phyloP scores from a whole-genome alignment of 2,113 vertebrate genomes.

The Cynocephalus volans region DNA sequence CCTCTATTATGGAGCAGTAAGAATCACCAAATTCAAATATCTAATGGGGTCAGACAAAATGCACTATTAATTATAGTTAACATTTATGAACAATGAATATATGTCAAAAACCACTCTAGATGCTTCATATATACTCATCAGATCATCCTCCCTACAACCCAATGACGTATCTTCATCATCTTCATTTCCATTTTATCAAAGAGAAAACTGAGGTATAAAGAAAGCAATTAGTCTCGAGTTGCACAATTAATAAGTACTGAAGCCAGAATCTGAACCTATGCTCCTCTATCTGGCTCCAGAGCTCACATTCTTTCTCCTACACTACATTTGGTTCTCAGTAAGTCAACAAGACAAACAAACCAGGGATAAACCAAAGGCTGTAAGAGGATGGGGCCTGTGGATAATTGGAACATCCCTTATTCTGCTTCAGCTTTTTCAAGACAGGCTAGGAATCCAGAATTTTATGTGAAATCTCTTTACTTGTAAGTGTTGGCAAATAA shows the following conservation, averaged over 20 bases:
- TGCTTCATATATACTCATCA: not conserved
- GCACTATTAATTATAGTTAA: not conserved
- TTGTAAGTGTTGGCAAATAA: constrained; percentile 43
- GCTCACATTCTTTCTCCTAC: not conserved
- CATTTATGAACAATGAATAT: not conserved
- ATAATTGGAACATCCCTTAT: not conserved
- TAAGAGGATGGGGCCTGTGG: not conserved
- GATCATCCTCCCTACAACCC: not conserved
- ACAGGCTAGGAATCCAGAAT: not conserved
- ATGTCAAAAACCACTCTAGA: not conserved
- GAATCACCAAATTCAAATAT: not conserved
- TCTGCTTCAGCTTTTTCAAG: not conserved
- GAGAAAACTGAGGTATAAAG: not conserved
- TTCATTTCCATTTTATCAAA: constrained; percentile 9
- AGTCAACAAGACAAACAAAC: not conserved
- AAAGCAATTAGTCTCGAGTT: not conserved
- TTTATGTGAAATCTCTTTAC: constrained; percentile 25
- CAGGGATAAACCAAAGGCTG: not conserved
- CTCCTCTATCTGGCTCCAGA: not conserved
- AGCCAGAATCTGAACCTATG: not conserved
- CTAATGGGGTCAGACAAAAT: not conserved
- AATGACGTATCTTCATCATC: not conserved
- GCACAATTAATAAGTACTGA: not conserved
- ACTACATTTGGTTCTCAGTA: not conserved
- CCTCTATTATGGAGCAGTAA: not conserved